Evolutionary conservation across 2,797 vertebrate species (phyloP), one percentile per base, ranked within the genome.

Genomic region (Acanthiza pusilla): DNA sequence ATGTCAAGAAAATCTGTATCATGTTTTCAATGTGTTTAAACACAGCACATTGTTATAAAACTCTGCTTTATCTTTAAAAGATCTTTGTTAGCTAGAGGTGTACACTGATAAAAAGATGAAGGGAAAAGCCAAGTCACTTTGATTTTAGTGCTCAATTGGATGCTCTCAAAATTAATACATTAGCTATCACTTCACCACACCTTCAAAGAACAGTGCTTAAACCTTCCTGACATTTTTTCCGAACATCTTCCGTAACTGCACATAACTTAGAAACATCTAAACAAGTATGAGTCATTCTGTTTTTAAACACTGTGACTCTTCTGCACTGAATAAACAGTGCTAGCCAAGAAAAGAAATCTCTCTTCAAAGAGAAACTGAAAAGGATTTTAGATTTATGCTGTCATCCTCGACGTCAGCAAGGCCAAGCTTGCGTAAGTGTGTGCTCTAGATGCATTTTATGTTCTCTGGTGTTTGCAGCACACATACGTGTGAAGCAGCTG

Each of bases 281-380:
- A 94, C 80, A 90, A 87, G 57, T 43, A 50, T 96, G 94, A 96
- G 65, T 95, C 95, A 95, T 88, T 43, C 42, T 92, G 57, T 47
- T 84, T 90, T 95, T 74, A 85, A 94, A 90, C 77, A 63, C 34
- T 36, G 38, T 82, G 90, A 53, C 80, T 90, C 61, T 94, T 68
- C 79, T 84, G 62, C 47, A 18, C 58, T 75, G 83, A 88, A 84
- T 85, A 93, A 91, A 58, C 32, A 89, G 15, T 51, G 43, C 71
- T 67, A 47, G 60, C 73, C 2, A 5, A 68, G 57, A 81, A 67
- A 71, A 60, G 85, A 91, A 55, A 61, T 84, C 30, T 71, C 25
- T 89, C 72, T 92, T 90, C 88, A 94, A 85, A 93, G 88, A 76
- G 74, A 73, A 84, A 63, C 73, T 66, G 70, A 11, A 66, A 72